Evolutionary conservation across 2,113 vertebrate genomes (phyloP).

Genomic region (Albula glossodonta): DNA sequence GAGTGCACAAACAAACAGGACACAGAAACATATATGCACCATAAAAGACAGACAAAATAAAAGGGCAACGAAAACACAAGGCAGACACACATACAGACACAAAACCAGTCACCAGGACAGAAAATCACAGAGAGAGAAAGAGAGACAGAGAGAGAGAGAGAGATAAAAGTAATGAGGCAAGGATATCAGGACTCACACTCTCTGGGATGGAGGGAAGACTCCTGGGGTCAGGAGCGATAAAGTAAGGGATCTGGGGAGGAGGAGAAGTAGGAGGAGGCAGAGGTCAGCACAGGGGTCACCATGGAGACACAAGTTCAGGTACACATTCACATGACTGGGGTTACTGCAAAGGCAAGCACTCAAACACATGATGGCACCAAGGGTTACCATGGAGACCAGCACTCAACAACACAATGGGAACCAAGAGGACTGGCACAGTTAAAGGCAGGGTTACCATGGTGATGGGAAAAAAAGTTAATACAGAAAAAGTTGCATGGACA

Average conservation of each 20-base stretch:
- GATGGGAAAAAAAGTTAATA: background rate
- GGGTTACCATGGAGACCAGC: background rate
- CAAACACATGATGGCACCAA: background rate
- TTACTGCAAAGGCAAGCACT: background rate
- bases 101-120: constrained; percentile 11
- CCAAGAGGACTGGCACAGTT: no score
- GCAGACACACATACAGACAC: constrained; percentile 4
- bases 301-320: background rate
- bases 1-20: no score
- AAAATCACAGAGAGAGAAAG: background rate
- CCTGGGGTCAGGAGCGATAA: constrained; percentile 78
- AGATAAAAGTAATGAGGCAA: background rate
- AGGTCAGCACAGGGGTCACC: background rate
- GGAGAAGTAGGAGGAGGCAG: background rate
- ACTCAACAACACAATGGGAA: background rate
- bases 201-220: constrained; percentile 86
- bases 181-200: constrained; percentile 73
- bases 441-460: background rate
- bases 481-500: background rate
- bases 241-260: constrained; percentile 75
- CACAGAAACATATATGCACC: no score
- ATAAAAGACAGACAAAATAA: no score
- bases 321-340: background rate
- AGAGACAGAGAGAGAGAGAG: background rate
- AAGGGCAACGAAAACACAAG: no score